Evolutionary conservation across 2,113 vertebrate species (phyloP).

Genomic region (Misgurnus anguillicaudatus): DNA sequence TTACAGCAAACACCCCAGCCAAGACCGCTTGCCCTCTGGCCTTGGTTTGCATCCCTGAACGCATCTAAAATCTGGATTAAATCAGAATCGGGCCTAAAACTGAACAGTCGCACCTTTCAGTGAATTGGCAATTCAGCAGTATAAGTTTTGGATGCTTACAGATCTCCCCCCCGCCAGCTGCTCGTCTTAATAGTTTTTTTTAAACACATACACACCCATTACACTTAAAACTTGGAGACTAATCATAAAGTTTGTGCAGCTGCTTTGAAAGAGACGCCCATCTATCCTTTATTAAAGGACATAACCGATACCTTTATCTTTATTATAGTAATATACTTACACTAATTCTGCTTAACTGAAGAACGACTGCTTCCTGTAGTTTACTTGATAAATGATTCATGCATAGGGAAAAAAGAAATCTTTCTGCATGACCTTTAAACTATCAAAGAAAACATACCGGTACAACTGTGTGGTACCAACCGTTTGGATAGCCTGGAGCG

Average conservation of each 20-base stretch:
- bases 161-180: slow-evolving; percentile 18
- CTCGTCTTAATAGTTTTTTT: slow-evolving; percentile 9
- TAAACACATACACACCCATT: slow-evolving; percentile 33
- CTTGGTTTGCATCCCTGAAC: slow-evolving; percentile 13
- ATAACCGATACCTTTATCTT: slow-evolving; percentile 32
- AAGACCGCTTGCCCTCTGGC: slow-evolving; percentile 36
- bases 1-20: slow-evolving; percentile 41
- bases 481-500: slow-evolving; percentile 35
- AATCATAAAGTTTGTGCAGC: slow-evolving; percentile 32
- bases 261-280: slow-evolving; percentile 23
- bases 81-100: slow-evolving; percentile 7
- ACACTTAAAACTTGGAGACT: slow-evolving; percentile 26
- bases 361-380: slow-evolving; percentile 20
- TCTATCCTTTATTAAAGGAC: slow-evolving; percentile 2
- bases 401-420: background rate
- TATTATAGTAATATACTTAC: slow-evolving; percentile 38
- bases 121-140: background rate
- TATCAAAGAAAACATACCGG: slow-evolving; percentile 36
- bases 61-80: slow-evolving; percentile 43
- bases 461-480: slow-evolving; percentile 23
- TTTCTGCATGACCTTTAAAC: slow-evolving; percentile 28
- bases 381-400: background rate
- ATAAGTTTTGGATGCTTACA: slow-evolving; percentile 1
- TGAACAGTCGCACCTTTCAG: slow-evolving; percentile 7
- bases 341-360: slow-evolving; percentile 6